Evolutionary conservation across 2,888 invertebrate genomes (phyloP), one percentile per base, ranked within the genome.

Genomic region (Gisinianus flammeolus): DNA sequence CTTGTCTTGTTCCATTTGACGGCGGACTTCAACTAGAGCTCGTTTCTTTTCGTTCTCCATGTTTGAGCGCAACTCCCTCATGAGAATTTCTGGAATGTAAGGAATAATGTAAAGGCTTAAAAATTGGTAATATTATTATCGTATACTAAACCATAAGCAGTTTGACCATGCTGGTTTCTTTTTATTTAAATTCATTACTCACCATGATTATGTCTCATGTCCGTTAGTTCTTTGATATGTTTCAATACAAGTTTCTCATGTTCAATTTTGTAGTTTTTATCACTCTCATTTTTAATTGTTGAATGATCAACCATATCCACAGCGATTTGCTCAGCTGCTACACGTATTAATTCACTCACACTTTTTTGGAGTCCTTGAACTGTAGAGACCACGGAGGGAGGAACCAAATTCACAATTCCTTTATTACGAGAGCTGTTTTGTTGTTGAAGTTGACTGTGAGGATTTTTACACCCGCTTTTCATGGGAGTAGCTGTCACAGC

Each of bases 151-250:
- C n/a, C n/a, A n/a, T n/a, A n/a, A n/a, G n/a, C n/a, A n/a, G n/a
- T n/a, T n/a, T n/a, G n/a, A n/a, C n/a, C n/a, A n/a, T n/a, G n/a
- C n/a, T n/a, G n/a, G n/a, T n/a, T n/a, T n/a, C n/a, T n/a, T n/a
- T n/a, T n/a, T n/a, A n/a, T n/a, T n/a, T n/a, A n/a, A n/a, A 12
- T 22, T 56, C 4, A 56, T n/a, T n/a, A 79, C 84, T 85, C 85
- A 92, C 92, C 91, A 77, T 90, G 89, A 85, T 91, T 92, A 83
- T 92, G 92, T 86, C 93, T 93, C 22, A 94, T 86, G 85, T 94
- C 94, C 0, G 89, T 87, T 1, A 95, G 85, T 87, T 94, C 93
- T 83, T 93, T 92, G 78, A 91, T 90, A 85, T 94, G 93, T 62
- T 90, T 90, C 93, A 93, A 83, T 90, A 90, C 80, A 90, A 86